phyloP scores from a whole-genome alignment of 2,888 invertebrate genomes.

The Melanchra persicariae region DNA sequence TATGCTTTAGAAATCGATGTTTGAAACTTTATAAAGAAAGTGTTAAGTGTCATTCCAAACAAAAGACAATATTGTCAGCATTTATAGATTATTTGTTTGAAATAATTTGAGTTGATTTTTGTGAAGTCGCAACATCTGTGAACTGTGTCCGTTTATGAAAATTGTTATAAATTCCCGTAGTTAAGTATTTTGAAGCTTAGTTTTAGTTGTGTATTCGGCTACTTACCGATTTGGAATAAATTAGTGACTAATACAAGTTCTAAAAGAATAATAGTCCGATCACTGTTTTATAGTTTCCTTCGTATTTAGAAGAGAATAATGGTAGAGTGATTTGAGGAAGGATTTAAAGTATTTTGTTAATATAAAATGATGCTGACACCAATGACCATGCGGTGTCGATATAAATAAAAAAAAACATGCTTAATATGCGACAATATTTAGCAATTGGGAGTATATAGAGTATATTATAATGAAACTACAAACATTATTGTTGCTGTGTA shows the following conservation, averaged over 20 bases:
- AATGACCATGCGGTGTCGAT: slow-evolving; percentile 81
- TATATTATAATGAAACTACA: slow-evolving; percentile 88
- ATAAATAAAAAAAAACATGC: slow-evolving; percentile 76
- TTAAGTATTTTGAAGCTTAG: slow-evolving; percentile 80
- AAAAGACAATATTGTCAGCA: slow-evolving; percentile 90
- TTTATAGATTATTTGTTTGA: slow-evolving; percentile 88
- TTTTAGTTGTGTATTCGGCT: slow-evolving; percentile 81
- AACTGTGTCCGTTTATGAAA: slow-evolving; percentile 77
- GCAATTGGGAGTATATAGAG: slow-evolving; percentile 88
- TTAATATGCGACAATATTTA: slow-evolving; percentile 90
- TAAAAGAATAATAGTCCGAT: slow-evolving; percentile 74
- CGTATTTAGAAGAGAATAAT: slow-evolving; percentile 65
- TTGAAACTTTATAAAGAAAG: slow-evolving; percentile 74
- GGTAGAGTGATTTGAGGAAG: slow-evolving; percentile 67
- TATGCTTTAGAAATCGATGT: slow-evolving; percentile 75
- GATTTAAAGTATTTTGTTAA: slow-evolving; percentile 78
- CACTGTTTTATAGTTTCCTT: slow-evolving; percentile 74
- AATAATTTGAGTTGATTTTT: slow-evolving; percentile 74
- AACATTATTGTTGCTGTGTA: slow-evolving; percentile 90
- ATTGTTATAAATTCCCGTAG: slow-evolving; percentile 81
- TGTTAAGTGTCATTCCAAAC: slow-evolving; percentile 89
- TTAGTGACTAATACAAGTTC: slow-evolving; percentile 81
- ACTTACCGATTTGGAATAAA: slow-evolving; percentile 77
- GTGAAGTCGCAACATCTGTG: slow-evolving; percentile 76
- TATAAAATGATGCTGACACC: slow-evolving; percentile 79